Base-by-base conservation (phyloP, 2,797 vertebrate genomes). In the Epinephelus malabaricus region DNA sequence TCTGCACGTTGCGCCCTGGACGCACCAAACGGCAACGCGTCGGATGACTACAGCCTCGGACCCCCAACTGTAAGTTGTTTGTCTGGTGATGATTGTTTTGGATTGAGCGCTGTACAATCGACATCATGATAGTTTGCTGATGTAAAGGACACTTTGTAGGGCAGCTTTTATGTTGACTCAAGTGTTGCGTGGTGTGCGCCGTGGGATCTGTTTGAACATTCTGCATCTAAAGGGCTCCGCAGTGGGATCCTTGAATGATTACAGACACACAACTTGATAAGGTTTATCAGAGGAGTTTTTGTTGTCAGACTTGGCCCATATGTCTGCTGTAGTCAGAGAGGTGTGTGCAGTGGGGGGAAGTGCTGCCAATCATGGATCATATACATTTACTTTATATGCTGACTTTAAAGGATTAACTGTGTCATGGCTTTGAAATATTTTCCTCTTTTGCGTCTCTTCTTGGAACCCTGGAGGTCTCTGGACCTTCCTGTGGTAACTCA, bases 61-160 rank as follows among this genome's bases (percentile, higher is more conserved):
- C 67, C 86, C 11, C 88, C 90, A 21, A 86, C 71, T 21, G 91
- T 92, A 78, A 88, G 91, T 90, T 1, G 0, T n/a, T 15, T 62
- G 18, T 60, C 13, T 18, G 0, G 8, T 7, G 1, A 18, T 13
- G 3, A 4, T 27, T 67, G 0, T 45, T 65, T 19, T 9, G 0
- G 45, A 6, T 6, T 8, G 2, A 43, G 2, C 2, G 34, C 34
- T 7, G 18, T 21, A 0, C 40, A 54, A 50, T 58, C 0, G 0
- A 21, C 12, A 12, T 19, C 2, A n/a, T 47, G 38, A 2, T 40
- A 21, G 38, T 6, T 12, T 43, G 34, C 1, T 25, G 13, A 0
- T 61, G n/a, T 21, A 43, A 0, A 62, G 5, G 7, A 18, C 1
- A 53, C 4, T 58, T 7, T 60, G 38, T 19, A 6, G 10, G 14